Conservation (phyloP, 2,113 vertebrate species). For the Ellobius talpinus region DNA sequence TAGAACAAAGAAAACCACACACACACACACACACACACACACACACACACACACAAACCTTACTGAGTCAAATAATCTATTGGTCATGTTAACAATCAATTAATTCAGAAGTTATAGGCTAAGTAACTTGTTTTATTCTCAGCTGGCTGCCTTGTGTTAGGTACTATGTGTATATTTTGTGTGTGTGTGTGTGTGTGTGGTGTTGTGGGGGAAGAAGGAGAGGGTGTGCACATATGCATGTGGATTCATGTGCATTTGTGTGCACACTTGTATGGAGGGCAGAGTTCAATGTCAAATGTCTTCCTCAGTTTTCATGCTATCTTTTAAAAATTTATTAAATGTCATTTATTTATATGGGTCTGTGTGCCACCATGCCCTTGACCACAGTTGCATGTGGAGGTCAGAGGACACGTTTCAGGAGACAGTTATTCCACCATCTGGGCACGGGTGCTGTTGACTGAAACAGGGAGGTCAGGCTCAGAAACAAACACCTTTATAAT, state of each 20-base stretch:
- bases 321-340: not conserved
- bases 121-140: not conserved
- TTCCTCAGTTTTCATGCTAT: not conserved
- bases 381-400: too few relatives aligned
- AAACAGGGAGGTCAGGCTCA: not conserved
- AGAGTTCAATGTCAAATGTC: not conserved
- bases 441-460: not conserved
- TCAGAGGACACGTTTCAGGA: not conserved
- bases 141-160: not conserved
- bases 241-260: not conserved
- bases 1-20: slow-evolving; percentile 8
- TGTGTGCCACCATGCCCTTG: not conserved
- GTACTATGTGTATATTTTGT: not conserved
- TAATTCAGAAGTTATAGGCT: not conserved
- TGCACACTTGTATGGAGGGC: not conserved
- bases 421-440: not conserved
- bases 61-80: not conserved
- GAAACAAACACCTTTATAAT: not conserved
- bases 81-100: not conserved
- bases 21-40: not conserved
- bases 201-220: not conserved
- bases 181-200: not conserved
- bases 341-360: not conserved
- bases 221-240: too few relatives aligned
- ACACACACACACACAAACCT: not conserved